A percentile compares a stretch with the other conserved stretches of the same genome.
Conservation (phyloP, 1,140 invertebrate species). For the Drosophila auraria region DNA sequence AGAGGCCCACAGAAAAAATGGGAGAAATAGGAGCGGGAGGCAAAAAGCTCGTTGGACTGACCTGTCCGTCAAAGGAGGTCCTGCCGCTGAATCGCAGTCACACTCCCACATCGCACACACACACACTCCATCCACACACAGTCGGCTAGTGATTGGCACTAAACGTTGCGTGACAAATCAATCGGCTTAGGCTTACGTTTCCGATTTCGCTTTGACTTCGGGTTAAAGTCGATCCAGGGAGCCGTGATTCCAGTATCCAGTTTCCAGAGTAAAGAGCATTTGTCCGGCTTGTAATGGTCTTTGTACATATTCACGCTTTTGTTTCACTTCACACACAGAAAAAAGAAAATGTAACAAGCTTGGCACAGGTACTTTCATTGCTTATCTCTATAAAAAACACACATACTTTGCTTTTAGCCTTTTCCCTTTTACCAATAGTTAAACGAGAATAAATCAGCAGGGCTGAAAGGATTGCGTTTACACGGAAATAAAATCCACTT, state of each 20-base stretch:
- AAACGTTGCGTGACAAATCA: slow-evolving; percentile 82
- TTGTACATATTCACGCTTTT: slow-evolving; percentile 62
- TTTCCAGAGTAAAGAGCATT: slow-evolving; percentile 27
- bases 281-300: slow-evolving; percentile 27
- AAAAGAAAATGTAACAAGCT: slow-evolving; percentile 33
- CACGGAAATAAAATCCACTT: not conserved
- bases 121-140: slow-evolving; percentile 25
- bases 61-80: slow-evolving; percentile 49
- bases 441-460: slow-evolving; percentile 10
- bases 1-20: slow-evolving; percentile 12
- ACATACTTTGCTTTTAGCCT: slow-evolving; percentile 30
- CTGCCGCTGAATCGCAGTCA: slow-evolving; percentile 18
- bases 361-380: slow-evolving; percentile 50
- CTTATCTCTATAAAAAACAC: slow-evolving; percentile 45
- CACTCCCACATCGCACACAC: slow-evolving; percentile 4
- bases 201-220: slow-evolving; percentile 42
- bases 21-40: slow-evolving; percentile 20
- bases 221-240: slow-evolving; percentile 19
- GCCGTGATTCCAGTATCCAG: slow-evolving; percentile 4
- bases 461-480: not conserved
- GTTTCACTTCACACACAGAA: slow-evolving; percentile 37
- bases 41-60: slow-evolving; percentile 31
- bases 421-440: not conserved
- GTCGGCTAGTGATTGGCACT: slow-evolving; percentile 57
- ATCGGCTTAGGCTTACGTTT: slow-evolving; percentile 77